These are phyloP conservation scores for Caenorhabditis imperialis DNA, from an alignment of 2,888 invertebrate genomes.

Conservation along the genomic window DNA sequence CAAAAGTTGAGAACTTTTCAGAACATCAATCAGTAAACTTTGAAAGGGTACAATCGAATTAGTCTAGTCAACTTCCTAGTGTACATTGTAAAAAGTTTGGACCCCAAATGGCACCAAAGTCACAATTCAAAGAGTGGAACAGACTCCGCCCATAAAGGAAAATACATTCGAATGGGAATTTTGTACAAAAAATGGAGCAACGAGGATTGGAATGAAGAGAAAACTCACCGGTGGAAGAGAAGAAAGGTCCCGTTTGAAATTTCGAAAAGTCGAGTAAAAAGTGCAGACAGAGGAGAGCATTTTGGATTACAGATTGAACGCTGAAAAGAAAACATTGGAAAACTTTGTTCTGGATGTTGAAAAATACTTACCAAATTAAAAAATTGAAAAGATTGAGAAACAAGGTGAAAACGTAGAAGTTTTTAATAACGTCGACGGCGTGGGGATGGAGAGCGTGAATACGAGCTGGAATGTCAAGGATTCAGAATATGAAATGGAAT, in stretches of 20 bases:
- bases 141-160: too few species aligned
- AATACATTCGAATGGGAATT: too few species aligned
- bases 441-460: constrained; percentile 56
- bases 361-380: background rate
- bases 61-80: too few species aligned
- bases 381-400: constrained; percentile 5
- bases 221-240: background rate
- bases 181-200: too few species aligned
- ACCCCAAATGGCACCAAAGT: constrained; percentile 7
- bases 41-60: too few species aligned
- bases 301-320: background rate
- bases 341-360: background rate
- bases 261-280: background rate
- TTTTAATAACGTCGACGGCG: constrained; percentile 43
- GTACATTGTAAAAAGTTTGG: too few species aligned
- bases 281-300: too few species aligned
- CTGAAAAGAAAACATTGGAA: background rate
- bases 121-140: background rate
- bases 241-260: background rate
- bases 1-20: too few species aligned
- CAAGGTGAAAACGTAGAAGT: too few species aligned
- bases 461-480: constrained; percentile 28
- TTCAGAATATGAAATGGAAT: background rate
- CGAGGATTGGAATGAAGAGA: too few species aligned
- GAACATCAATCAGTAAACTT: too few species aligned